phyloP scores from a whole-genome alignment of 2,113 vertebrate genomes.

The Mesoclemmys tuberculata region DNA sequence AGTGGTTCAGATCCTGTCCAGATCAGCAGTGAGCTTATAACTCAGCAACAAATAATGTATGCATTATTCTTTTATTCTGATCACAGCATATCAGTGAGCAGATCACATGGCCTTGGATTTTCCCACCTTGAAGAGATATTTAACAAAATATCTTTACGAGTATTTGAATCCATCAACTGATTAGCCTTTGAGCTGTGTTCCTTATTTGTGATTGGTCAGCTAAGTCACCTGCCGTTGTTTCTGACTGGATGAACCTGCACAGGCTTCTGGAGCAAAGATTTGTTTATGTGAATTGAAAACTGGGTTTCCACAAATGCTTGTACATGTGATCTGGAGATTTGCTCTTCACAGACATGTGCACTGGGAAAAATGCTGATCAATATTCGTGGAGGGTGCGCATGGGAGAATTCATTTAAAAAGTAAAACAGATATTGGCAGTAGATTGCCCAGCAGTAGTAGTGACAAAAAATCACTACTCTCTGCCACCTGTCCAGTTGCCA shows the following conservation, averaged over 20 bases:
- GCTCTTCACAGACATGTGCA: background rate
- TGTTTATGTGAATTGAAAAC: background rate
- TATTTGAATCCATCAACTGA: slow-evolving; percentile 36
- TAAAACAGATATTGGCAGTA: background rate
- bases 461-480: background rate
- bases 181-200: background rate
- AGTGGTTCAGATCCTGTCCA: background rate
- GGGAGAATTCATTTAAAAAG: background rate
- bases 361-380: background rate
- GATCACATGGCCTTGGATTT: background rate
- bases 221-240: background rate
- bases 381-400: background rate
- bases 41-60: background rate
- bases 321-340: slow-evolving; percentile 23
- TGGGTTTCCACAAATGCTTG: accelerated
- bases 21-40: slow-evolving; percentile 36
- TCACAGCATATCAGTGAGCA: background rate
- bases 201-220: background rate
- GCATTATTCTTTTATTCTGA: background rate
- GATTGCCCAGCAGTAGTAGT: background rate
- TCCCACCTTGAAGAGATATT: slow-evolving; percentile 38
- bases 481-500: background rate
- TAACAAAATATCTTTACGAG: slow-evolving; percentile 34
- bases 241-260: slow-evolving; percentile 1
- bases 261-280: background rate